phyloP scores from a whole-genome alignment of 2,888 invertebrate species.

The Drosophila putrida region DNA sequence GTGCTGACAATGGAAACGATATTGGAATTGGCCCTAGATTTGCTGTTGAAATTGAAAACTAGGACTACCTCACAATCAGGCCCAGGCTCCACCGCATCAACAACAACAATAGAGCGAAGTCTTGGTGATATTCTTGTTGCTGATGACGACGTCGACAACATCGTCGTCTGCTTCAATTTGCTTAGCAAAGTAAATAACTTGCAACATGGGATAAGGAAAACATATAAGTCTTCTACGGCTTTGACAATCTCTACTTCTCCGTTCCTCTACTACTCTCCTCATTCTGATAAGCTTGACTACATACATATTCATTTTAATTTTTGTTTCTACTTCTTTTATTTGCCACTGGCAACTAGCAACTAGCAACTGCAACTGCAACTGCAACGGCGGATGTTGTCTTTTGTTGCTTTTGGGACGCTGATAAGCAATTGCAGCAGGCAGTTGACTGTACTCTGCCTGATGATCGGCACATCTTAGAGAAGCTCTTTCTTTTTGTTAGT shows the following conservation, averaged over 20 bases:
- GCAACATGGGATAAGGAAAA: conserved; percentile 9
- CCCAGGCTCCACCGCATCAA: too few species aligned
- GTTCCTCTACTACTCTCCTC: conserved; percentile 6
- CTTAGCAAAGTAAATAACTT: conserved; percentile 67
- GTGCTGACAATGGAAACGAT: conserved; percentile 19
- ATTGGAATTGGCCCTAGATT: conserved; percentile 13
- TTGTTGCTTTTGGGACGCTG: conserved; percentile 47
- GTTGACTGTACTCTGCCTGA: conserved; percentile 73
- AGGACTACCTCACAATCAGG: background rate
- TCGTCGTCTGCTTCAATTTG: conserved; percentile 49
- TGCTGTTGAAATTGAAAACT: conserved; percentile 17
- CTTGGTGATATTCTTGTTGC: conserved; percentile 3
- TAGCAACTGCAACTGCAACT: conserved; percentile 26
- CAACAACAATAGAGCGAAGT: too few species aligned
- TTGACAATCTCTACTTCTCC: conserved; percentile 11
- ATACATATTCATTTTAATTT: conserved; percentile 2
- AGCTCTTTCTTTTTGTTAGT: conserved; percentile 18
- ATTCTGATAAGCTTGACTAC: conserved; percentile 22
- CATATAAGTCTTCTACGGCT: conserved; percentile 1
- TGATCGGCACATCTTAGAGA: conserved; percentile 67
- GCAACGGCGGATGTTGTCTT: conserved; percentile 70
- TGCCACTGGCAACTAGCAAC: conserved; percentile 44
- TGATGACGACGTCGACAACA: conserved; percentile 46
- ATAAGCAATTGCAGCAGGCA: conserved; percentile 59
- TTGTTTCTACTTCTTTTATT: conserved; percentile 31